A percentile compares a stretch with the other conserved stretches of the same genome.
These are phyloP conservation scores for Latheticus oryzae DNA, from an alignment of 2,888 invertebrate genomes.

Conservation along the genomic window DNA sequence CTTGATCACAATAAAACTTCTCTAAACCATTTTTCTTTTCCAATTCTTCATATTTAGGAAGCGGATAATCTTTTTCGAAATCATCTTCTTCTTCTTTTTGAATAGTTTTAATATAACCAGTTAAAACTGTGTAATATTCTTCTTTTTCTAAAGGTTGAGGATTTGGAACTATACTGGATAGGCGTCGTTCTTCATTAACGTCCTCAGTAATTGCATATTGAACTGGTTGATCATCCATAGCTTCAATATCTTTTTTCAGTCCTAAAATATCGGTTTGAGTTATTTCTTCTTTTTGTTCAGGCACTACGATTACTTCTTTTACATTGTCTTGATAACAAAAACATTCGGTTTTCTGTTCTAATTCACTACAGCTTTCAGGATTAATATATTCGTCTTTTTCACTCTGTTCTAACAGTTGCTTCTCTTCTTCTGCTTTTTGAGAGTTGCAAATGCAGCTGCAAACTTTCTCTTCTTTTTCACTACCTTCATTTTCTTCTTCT, in stretches of 20 bases:
- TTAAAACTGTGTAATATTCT: slow-evolving; percentile 69
- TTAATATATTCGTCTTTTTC: background rate
- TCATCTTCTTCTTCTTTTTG: slow-evolving; percentile 65
- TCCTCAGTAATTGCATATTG: slow-evolving; percentile 48
- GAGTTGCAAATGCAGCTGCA: slow-evolving; percentile 22
- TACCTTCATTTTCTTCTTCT: slow-evolving; percentile 20
- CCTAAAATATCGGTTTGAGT: slow-evolving; percentile 49
- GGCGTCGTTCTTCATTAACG: slow-evolving; percentile 65
- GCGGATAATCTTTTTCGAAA: slow-evolving; percentile 62
- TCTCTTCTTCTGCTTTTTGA: background rate
- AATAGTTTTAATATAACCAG: slow-evolving; percentile 69
- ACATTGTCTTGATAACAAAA: slow-evolving; percentile 2
- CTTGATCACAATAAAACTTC: slow-evolving; percentile 70
- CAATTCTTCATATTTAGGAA: slow-evolving; percentile 50
- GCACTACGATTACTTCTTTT: background rate
- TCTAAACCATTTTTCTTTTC: slow-evolving; percentile 68
- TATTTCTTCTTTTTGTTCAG: slow-evolving; percentile 4
- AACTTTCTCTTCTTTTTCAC: slow-evolving; percentile 1
- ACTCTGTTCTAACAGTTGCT: too few species aligned
- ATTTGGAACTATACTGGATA: slow-evolving; percentile 69
- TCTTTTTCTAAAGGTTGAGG: slow-evolving; percentile 63
- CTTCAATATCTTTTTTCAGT: slow-evolving; percentile 38
- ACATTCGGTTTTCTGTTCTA: slow-evolving; percentile 1
- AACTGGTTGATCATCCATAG: slow-evolving; percentile 41
- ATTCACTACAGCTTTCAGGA: too few species aligned